phyloP scores from a whole-genome alignment of 2,888 invertebrate genomes.

The Sarcophaga variegata region DNA sequence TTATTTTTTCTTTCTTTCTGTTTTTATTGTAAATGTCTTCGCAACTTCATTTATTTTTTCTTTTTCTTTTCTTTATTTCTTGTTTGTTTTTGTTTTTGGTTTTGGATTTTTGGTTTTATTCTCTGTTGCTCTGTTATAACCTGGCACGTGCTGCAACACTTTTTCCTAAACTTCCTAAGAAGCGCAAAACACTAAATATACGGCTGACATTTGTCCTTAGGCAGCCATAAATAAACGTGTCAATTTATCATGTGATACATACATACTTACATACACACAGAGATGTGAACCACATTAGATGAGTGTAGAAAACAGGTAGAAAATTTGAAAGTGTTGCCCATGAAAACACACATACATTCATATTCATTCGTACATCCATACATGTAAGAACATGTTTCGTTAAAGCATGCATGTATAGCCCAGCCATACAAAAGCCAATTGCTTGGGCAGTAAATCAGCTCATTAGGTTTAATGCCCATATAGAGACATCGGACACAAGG shows the following conservation, averaged over 20 bases:
- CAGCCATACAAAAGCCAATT: constrained; percentile 65
- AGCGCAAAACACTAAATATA: constrained; percentile 31
- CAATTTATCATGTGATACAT: constrained; percentile 76
- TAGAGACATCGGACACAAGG: constrained; percentile 18
- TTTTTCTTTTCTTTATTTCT: constrained; percentile 11
- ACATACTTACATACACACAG: no score
- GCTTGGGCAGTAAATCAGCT: constrained; percentile 78
- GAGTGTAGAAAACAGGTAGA: no score
- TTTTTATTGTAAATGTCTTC: background rate
- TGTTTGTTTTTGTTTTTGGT: background rate
- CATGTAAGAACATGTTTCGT: no score
- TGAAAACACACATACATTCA: background rate
- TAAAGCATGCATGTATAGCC: background rate
- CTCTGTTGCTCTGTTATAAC: constrained; percentile 3
- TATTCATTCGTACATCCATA: background rate
- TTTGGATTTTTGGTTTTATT: background rate
- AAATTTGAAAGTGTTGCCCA: no score
- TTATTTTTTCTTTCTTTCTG: background rate
- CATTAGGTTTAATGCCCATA: constrained; percentile 74
- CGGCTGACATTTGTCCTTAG: constrained; percentile 76
- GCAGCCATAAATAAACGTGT: constrained; percentile 78
- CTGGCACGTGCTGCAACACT: constrained; percentile 60
- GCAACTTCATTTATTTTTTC: background rate
- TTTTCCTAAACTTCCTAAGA: constrained; percentile 45
- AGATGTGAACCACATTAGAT: no score